Base-by-base conservation (phyloP, 2,797 vertebrate genomes). In the Fistularia commersonii region DNA sequence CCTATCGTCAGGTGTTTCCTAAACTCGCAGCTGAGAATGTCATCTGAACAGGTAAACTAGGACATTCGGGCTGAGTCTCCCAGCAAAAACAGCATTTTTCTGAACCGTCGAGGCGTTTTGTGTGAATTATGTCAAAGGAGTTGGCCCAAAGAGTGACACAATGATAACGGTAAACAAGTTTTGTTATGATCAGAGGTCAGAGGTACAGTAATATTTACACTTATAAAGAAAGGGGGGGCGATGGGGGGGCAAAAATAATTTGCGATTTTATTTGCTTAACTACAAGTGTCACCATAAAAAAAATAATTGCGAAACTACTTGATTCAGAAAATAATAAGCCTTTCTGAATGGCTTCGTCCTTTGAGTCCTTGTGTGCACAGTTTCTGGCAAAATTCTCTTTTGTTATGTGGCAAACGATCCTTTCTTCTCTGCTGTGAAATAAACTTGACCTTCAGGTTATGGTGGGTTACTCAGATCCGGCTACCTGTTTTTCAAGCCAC, bases 11-110 rank as follows among this genome's bases (percentile, higher is more conserved):
- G 87, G 70, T 69, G 10, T 50, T 81, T 89, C 59, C 31, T 90
- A 67, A 65, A 45, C 14, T 72, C 82, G 39, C 89, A 89, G 59
- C 67, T 87, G 48, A 80, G 88, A 75, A 88, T 87, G 85, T 70
- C 83, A 8, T 83, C 87, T 5, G 86, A 90, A 42, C 85, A 89
- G 87, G 87, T 89, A 83, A 74, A 39, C 44, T 1, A 23, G 11
- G 15, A 9, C 23, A 5, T 4, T 5, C 3, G 3, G 10, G 49
- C 8, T 34, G 1, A 8, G 8, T 40, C 13, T 5, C 0, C 1
- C 9, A 1, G 37, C 4, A 7, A 32, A 39, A 57, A 55, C n/a
- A 3, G n/a, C 0, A 9, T 0, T 31, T 3, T 45, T 15, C 39
- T 5, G 31, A 5, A 14, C 11, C 5, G 33, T 23, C 32, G 8